A percentile compares a stretch with the other conserved stretches of the same genome.
Evolutionary conservation across 2,888 invertebrate species (phyloP).

Genomic region (Tetragonisca angustula): DNA sequence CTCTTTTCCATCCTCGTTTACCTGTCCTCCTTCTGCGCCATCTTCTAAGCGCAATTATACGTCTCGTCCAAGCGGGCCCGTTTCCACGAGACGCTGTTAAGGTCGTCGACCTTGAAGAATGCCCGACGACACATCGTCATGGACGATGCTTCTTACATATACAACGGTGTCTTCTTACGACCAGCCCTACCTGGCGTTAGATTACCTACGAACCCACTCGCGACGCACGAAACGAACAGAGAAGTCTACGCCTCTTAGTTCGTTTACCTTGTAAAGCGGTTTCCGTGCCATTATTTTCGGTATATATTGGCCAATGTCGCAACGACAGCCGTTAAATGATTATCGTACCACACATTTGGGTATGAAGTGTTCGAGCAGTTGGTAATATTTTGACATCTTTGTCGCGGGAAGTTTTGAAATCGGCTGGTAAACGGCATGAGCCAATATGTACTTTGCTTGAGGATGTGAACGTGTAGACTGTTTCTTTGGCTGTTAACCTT

Average conservation of each 20-base stretch:
- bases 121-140: slow-evolving; percentile 45
- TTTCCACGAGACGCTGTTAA: slow-evolving; percentile 52
- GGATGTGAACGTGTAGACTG: slow-evolving; percentile 11
- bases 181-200: slow-evolving; percentile 49
- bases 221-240: slow-evolving; percentile 1
- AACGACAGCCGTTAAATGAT: background rate
- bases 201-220: slow-evolving; percentile 50
- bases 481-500: slow-evolving; percentile 31
- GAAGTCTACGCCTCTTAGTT: slow-evolving; percentile 15
- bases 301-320: background rate
- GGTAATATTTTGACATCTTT: slow-evolving; percentile 7
- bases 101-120: slow-evolving; percentile 66
- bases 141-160: slow-evolving; percentile 51
- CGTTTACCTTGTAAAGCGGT: slow-evolving; percentile 1
- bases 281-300: background rate
- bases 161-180: slow-evolving; percentile 60
- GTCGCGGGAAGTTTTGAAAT: slow-evolving; percentile 12
- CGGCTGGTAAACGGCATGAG: background rate
- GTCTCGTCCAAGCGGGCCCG: slow-evolving; percentile 45
- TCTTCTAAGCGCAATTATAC: slow-evolving; percentile 60
- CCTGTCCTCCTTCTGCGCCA: slow-evolving; percentile 44
- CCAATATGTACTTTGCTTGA: slow-evolving; percentile 7
- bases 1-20: slow-evolving; percentile 31
- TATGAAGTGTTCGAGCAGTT: background rate
- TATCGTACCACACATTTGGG: background rate